Evolutionary conservation across 2,888 invertebrate species (phyloP).

Genomic region (Apamea monoglypha): DNA sequence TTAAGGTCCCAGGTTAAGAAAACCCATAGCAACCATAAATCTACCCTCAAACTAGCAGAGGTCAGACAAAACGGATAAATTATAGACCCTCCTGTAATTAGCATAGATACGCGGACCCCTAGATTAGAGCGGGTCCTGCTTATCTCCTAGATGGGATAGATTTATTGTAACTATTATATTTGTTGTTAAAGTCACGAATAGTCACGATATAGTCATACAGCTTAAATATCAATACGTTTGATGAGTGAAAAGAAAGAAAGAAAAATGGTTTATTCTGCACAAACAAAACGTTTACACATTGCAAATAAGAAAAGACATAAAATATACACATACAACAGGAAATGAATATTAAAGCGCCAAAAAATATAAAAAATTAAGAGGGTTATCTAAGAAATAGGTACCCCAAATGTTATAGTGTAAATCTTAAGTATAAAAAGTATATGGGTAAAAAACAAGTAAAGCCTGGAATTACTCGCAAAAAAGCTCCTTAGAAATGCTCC

Average conservation of each 20-base stretch:
- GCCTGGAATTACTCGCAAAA: not conserved
- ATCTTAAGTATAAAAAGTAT: not conserved
- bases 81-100: constrained; percentile 72
- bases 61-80: constrained; percentile 70
- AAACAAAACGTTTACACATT: no score
- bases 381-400: not conserved
- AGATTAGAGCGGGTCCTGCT: constrained; percentile 68
- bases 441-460: not conserved
- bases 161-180: constrained; percentile 70
- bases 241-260: fast-evolving
- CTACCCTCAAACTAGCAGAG: constrained; percentile 52
- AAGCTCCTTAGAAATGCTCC: not conserved
- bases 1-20: constrained; percentile 43
- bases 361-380: not conserved
- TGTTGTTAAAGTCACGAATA: constrained; percentile 22
- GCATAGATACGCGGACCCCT: constrained; percentile 72
- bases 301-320: no score
- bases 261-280: not conserved
- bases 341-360: not conserved
- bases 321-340: no score
- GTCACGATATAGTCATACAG: not conserved
- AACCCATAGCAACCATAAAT: constrained; percentile 50
- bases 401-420: not conserved
- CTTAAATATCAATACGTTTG: not conserved
- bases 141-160: constrained; percentile 66